Evolutionary conservation across 2,113 vertebrate genomes (phyloP).

Genomic region (Sylvilagus bachmani): DNA sequence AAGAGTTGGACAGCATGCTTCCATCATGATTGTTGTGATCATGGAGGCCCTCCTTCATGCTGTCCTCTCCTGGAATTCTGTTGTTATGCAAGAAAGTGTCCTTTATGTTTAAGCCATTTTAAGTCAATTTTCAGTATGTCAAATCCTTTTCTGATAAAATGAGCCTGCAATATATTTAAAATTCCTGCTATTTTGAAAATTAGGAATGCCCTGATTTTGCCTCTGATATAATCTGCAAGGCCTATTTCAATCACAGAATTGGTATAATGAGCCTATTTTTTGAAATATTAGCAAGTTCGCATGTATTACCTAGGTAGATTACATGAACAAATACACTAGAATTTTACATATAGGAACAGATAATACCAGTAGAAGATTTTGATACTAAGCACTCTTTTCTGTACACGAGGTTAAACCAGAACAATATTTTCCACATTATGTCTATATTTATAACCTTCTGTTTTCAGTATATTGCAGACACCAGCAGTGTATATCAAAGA

Average conservation of each 20-base stretch:
- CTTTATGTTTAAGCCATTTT: neutral
- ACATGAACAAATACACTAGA: neutral
- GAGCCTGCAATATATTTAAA: neutral
- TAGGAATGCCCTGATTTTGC: neutral
- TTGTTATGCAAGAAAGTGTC: neutral
- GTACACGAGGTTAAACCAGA: neutral
- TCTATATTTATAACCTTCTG: neutral
- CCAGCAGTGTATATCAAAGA: neutral
- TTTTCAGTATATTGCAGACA: neutral
- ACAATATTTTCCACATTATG: neutral
- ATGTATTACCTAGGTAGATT: no score
- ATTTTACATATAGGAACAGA: neutral
- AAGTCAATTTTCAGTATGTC: neutral
- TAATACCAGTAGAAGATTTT: neutral
- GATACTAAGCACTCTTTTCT: neutral
- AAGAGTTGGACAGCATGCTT: neutral
- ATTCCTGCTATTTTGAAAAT: neutral
- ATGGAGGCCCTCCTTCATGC: accelerated
- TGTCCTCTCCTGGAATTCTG: neutral
- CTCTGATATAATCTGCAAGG: neutral
- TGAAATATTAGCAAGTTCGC: neutral
- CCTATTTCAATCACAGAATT: neutral
- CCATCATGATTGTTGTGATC: no score
- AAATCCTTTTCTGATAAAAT: neutral
- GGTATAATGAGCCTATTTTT: neutral